phyloP scores from a whole-genome alignment of 2,888 invertebrate species.

The Spisula subtruncata region DNA sequence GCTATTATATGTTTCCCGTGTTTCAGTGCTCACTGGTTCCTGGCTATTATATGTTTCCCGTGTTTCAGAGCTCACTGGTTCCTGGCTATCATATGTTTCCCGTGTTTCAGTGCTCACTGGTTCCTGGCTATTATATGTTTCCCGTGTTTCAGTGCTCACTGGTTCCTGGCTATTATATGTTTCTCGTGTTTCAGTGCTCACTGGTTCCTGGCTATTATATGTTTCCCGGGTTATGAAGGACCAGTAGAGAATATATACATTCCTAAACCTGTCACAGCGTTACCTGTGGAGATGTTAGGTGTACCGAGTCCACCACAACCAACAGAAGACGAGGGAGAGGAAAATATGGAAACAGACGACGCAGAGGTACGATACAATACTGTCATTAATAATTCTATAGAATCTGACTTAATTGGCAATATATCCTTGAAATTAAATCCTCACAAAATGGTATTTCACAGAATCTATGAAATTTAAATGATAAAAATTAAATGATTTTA shows the following conservation, averaged over 20 bases:
- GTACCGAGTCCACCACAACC: slow-evolving; percentile 69
- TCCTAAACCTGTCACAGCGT: slow-evolving; percentile 56
- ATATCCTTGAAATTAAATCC: no score
- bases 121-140: slow-evolving; percentile 98
- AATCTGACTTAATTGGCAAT: no score
- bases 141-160: no score
- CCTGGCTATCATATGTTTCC: slow-evolving; percentile 98
- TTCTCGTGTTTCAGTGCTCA: slow-evolving; percentile 90
- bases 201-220: slow-evolving; percentile 99
- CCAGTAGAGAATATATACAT: slow-evolving; percentile 75
- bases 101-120: slow-evolving; percentile 97
- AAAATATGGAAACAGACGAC: slow-evolving; percentile 63
- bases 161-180: no score
- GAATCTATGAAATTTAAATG: no score
- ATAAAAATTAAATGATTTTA: no score
- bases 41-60: slow-evolving; percentile 98
- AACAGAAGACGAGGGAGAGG: slow-evolving; percentile 64
- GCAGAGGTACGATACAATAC: slow-evolving; percentile 37
- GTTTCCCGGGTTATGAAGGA: slow-evolving; percentile 92
- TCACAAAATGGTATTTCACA: no score
- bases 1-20: slow-evolving; percentile 98
- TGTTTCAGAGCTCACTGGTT: slow-evolving; percentile 98
- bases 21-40: slow-evolving; percentile 97
- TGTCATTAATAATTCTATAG: no score
- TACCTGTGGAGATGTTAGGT: slow-evolving; percentile 46